Percentiles rank a stretch among this genome's conserved stretches.
These are phyloP conservation scores for Acanthacorydalis orientalis DNA, from an alignment of 2,888 invertebrate species.

Conservation along the genomic window DNA sequence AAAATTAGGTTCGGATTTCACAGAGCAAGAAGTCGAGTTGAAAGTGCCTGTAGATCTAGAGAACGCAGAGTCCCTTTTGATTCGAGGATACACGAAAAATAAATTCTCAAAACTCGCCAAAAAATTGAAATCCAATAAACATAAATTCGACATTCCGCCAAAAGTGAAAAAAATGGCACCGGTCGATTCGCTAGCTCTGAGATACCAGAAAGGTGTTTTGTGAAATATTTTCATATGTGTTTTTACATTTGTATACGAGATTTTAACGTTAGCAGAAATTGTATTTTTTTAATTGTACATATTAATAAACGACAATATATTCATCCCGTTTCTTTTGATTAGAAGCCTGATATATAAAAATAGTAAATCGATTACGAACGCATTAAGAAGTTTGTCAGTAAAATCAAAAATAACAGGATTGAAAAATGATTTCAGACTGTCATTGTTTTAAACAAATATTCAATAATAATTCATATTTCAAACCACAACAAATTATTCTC, in stretches of 20 bases:
- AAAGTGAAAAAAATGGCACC: conserved; percentile 4
- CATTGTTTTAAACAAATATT: too few species aligned
- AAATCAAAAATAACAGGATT: too few species aligned
- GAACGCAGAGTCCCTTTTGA: background rate
- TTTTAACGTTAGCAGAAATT: background rate
- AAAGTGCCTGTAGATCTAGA: background rate
- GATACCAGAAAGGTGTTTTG: conserved; percentile 11
- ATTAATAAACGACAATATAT: too few species aligned
- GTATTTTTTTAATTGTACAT: too few species aligned
- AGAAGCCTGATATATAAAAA: too few species aligned
- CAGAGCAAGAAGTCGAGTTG: background rate
- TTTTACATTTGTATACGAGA: background rate
- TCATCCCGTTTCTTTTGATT: too few species aligned
- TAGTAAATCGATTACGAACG: too few species aligned
- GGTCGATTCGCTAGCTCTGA: conserved; percentile 11
- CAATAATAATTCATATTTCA: too few species aligned
- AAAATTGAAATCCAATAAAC: background rate
- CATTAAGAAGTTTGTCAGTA: too few species aligned
- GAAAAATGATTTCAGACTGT: too few species aligned
- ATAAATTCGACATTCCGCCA: background rate
- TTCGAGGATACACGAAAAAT: background rate
- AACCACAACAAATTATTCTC: too few species aligned
- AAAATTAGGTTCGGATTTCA: background rate
- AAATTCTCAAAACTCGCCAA: background rate
- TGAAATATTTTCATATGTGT: background rate